phyloP scores from a whole-genome alignment of 2,888 invertebrate species.

The Miltochrista miniata region DNA sequence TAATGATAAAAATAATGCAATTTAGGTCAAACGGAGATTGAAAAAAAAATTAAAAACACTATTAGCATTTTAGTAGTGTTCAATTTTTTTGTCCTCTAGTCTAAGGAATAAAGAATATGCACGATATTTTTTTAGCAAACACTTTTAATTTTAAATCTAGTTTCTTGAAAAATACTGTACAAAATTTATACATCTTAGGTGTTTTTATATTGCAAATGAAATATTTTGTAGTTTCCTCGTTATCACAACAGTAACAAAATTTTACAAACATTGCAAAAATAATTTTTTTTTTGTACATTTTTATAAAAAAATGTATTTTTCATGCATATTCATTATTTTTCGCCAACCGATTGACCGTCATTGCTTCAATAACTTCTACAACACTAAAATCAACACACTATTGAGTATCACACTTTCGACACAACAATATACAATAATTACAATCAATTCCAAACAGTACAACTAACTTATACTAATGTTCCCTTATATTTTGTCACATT shows the following conservation, averaged over 20 bases:
- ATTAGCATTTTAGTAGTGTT: conserved; percentile 20
- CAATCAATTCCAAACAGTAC: conserved; percentile 46
- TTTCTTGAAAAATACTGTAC: no score
- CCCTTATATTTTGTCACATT: conserved; percentile 33
- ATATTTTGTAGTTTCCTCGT: no score
- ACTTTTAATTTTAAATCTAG: no score
- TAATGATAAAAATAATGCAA: conserved; percentile 27
- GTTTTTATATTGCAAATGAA: no score
- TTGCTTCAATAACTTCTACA: conserved; percentile 43
- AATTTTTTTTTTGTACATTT: neutral
- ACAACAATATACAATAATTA: conserved; percentile 34
- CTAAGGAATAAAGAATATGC: no score
- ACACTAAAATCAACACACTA: conserved; percentile 52
- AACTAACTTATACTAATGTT: conserved; percentile 35
- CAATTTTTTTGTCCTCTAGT: conserved; percentile 6
- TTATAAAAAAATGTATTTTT: neutral
- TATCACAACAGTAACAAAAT: no score
- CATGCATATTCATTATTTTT: no score
- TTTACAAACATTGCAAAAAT: no score
- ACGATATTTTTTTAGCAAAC: no score
- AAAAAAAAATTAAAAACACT: neutral
- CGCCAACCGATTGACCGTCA: neutral
- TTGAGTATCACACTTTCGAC: conserved; percentile 58
- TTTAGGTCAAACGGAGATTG: conserved; percentile 11
- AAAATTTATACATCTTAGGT: no score